Evolutionary conservation across 1,140 invertebrate species (phyloP).

Genomic region (Diuraphis noxia): DNA sequence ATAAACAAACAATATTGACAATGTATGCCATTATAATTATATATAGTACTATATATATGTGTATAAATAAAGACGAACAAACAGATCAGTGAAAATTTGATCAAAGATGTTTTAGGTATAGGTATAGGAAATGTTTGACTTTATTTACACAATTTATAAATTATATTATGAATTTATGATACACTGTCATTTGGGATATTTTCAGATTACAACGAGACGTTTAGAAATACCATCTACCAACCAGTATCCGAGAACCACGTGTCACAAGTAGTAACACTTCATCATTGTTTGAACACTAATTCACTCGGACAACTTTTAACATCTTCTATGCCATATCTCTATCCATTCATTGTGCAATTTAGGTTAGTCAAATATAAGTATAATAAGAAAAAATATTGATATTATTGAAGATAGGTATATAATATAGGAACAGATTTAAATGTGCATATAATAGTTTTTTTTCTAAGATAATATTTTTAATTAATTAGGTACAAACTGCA

Average conservation of each 20-base stretch:
- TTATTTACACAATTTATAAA: no score
- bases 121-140: no score
- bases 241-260: conserved; percentile 63
- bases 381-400: neutral
- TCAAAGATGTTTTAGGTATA: no score
- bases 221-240: conserved; percentile 56
- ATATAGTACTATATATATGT: neutral
- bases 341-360: conserved; percentile 69
- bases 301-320: conserved; percentile 67
- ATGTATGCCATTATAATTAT: neutral
- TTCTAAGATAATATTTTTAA: no score
- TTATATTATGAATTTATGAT: no score
- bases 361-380: conserved; percentile 60
- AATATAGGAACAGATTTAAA: no score
- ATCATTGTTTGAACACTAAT: conserved; percentile 67
- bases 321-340: conserved; percentile 67
- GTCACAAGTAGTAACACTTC: conserved; percentile 64
- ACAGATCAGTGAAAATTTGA: no score
- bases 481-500: no score
- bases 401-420: neutral
- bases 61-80: neutral
- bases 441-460: no score
- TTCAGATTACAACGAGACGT: conserved; percentile 31
- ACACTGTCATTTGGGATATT: neutral
- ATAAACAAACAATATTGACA: neutral